phyloP scores from a whole-genome alignment of 2,113 vertebrate genomes.

The Cyprinodon tularosa region DNA sequence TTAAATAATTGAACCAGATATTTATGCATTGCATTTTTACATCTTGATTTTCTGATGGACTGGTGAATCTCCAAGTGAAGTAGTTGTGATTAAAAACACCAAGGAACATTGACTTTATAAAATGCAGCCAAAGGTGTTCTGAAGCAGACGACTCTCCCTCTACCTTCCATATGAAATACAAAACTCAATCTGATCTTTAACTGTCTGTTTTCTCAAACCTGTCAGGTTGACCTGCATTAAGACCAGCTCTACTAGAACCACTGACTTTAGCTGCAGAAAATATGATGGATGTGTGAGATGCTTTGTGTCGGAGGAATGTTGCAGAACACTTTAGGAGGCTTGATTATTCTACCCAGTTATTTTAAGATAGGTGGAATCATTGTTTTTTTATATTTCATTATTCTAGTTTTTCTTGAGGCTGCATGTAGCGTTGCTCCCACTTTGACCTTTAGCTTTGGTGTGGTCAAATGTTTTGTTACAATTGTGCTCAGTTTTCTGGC shows the following conservation, averaged over 20 bases:
- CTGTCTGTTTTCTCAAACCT: not conserved
- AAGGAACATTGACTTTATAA: too few species aligned
- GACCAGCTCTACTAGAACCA: not conserved
- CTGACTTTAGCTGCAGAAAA: not conserved
- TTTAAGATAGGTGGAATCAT: not conserved
- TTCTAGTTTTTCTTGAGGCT: not conserved
- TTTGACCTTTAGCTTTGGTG: slow-evolving; percentile 25
- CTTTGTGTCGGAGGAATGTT: not conserved
- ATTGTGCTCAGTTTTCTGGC: slow-evolving; percentile 28
- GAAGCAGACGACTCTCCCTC: not conserved
- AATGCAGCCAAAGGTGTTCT: not conserved
- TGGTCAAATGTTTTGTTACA: slow-evolving; percentile 38
- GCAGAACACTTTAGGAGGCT: too few species aligned
- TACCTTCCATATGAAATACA: not conserved
- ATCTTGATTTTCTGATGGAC: not conserved
- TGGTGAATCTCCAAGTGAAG: not conserved
- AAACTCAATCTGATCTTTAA: not conserved
- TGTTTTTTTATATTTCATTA: not conserved
- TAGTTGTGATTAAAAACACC: not conserved
- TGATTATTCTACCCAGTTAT: not conserved
- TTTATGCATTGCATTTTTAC: not conserved
- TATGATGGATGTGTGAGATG: not conserved
- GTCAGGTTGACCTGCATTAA: not conserved
- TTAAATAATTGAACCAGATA: not conserved
- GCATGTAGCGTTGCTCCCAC: slow-evolving; percentile 28